Evolutionary conservation across 2,797 vertebrate genomes (phyloP).

Genomic region (Centroberyx gerrardi): DNA sequence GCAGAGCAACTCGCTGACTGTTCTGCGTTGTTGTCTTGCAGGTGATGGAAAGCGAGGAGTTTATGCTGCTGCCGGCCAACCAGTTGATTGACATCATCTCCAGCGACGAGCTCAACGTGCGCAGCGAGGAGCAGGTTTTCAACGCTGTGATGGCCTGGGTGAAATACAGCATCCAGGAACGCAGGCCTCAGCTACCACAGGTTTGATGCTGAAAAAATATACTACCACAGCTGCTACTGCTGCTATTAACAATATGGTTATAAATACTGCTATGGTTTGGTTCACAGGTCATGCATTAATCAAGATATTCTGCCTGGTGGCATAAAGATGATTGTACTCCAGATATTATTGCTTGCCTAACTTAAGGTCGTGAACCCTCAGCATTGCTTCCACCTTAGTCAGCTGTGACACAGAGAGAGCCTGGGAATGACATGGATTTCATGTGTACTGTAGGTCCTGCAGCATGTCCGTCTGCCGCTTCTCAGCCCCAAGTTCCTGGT

Average conservation of each 20-base stretch:
- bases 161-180: conserved; percentile 98
- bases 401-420: background rate
- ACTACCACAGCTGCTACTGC: background rate
- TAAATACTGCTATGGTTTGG: no score
- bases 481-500: conserved; percentile 99
- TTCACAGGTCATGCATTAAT: no score
- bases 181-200: conserved; percentile 96
- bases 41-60: conserved; percentile 99
- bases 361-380: background rate
- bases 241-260: background rate
- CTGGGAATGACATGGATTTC: background rate
- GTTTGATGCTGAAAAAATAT: conserved; percentile 72
- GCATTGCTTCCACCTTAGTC: background rate
- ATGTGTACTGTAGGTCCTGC: conserved; percentile 88
- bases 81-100: conserved; percentile 99
- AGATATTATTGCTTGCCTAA: no score
- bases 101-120: conserved; percentile 98
- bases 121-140: conserved; percentile 98
- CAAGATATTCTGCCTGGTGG: no score
- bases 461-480: conserved; percentile 95
- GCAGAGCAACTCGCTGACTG: background rate
- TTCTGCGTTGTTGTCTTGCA: conserved; percentile 53
- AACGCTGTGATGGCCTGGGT: conserved; percentile 99
- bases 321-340: no score
- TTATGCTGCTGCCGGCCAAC: conserved; percentile 98